Conservation (phyloP, 2,797 vertebrate genomes). For the Brotula barbata region DNA sequence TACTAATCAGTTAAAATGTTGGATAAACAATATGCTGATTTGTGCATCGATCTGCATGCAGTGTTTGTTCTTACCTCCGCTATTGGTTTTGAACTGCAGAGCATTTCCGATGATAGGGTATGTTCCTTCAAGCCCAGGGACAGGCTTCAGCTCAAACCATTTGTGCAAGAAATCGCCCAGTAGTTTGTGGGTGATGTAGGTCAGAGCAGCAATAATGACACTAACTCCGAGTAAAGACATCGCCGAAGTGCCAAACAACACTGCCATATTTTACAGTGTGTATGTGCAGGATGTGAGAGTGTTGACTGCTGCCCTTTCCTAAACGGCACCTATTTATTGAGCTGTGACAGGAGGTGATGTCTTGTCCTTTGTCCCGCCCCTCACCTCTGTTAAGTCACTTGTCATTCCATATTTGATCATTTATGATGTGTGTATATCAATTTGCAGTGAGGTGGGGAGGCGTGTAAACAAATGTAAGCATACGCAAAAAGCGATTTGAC, state of each 20-base stretch:
- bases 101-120: constrained; percentile 76
- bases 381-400: background rate
- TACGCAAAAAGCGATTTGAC: background rate
- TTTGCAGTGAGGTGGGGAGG: too few species aligned
- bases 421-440: too few species aligned
- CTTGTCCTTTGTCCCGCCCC: constrained; percentile 16
- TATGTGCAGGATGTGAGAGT: background rate
- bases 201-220: constrained; percentile 55
- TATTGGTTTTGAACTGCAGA: constrained; percentile 67
- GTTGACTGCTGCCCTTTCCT: background rate
- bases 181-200: constrained; percentile 66
- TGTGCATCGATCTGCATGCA: background rate
- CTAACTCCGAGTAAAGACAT: constrained; percentile 51
- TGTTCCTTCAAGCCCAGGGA: constrained; percentile 61
- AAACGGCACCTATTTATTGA: background rate
- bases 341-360: background rate
- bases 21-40: background rate
- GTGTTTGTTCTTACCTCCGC: constrained; percentile 69
- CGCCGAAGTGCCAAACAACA: constrained; percentile 31
- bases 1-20: too few species aligned
- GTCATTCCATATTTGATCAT: background rate
- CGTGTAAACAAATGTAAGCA: too few species aligned
- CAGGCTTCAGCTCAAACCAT: constrained; percentile 73
- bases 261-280: constrained; percentile 56
- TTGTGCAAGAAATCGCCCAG: constrained; percentile 69